A percentile compares a stretch with the other conserved stretches of the same genome.
These are phyloP conservation scores for Bruchidius siliquastri DNA, from an alignment of 2,888 invertebrate species.

Conservation along the genomic window DNA sequence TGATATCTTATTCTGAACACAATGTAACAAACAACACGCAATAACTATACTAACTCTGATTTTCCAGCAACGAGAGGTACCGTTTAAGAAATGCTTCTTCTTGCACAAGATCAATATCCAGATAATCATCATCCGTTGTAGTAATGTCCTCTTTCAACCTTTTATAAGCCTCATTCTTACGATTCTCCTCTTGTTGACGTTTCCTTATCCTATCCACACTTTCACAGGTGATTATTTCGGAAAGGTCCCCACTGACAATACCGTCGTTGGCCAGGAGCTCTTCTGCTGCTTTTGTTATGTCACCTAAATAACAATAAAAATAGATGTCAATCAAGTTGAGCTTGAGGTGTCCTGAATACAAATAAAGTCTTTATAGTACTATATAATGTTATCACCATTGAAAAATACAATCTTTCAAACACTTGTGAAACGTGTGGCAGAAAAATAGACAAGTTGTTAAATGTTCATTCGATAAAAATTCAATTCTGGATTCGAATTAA, in stretches of 20 bases:
- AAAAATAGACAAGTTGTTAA: too few species aligned
- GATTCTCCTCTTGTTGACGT: slow-evolving; percentile 31
- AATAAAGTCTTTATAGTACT: too few species aligned
- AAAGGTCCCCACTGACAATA: slow-evolving; percentile 34
- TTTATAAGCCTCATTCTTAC: slow-evolving; percentile 55
- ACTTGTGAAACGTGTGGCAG: too few species aligned
- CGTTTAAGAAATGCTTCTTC: slow-evolving; percentile 65
- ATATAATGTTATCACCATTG: too few species aligned
- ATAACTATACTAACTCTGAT: slow-evolving; percentile 8
- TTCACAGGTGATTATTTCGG: slow-evolving; percentile 13
- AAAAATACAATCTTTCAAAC: too few species aligned
- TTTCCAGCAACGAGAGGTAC: slow-evolving; percentile 57
- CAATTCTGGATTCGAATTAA: too few species aligned
- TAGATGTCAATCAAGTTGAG: too few species aligned
- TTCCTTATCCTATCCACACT: slow-evolving; percentile 28
- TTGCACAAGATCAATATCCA: slow-evolving; percentile 64
- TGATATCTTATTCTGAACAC: background rate
- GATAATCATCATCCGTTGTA: slow-evolving; percentile 64
- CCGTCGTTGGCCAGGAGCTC: slow-evolving; percentile 51
- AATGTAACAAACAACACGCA: background rate
- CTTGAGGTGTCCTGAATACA: background rate
- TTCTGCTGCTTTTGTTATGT: slow-evolving; percentile 57
- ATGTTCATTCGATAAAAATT: too few species aligned
- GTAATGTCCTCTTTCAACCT: slow-evolving; percentile 57
- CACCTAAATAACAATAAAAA: slow-evolving; percentile 41